Evolutionary conservation across 2,797 vertebrate genomes (phyloP).

Genomic region (Eulemur albifrons): DNA sequence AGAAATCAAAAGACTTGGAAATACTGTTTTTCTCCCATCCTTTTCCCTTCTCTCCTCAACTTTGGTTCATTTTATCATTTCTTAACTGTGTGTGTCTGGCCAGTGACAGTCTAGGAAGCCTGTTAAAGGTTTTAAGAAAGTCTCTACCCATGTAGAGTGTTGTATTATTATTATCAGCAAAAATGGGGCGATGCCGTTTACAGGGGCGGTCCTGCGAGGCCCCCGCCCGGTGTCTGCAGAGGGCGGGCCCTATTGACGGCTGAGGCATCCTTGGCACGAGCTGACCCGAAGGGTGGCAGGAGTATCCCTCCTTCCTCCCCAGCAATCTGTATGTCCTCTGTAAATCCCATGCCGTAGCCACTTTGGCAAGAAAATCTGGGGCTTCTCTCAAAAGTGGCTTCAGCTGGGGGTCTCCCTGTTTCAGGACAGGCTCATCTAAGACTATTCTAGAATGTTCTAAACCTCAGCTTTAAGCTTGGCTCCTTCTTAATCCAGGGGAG

Average conservation of each 20-base stretch:
- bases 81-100: neutral
- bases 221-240: neutral
- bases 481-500: neutral
- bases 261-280: neutral
- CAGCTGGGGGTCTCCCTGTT: neutral
- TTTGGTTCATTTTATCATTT: neutral
- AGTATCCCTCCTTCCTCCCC: neutral
- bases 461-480: neutral
- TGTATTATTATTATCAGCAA: neutral
- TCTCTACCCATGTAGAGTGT: neutral
- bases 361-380: neutral
- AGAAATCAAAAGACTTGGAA: neutral
- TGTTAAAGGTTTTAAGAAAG: neutral
- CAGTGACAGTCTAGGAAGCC: neutral
- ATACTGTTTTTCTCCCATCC: neutral
- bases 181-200: rapidly evolving
- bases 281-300: neutral
- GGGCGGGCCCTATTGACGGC: neutral
- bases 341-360: neutral
- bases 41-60: neutral
- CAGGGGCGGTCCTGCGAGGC: neutral
- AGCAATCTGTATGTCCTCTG: neutral
- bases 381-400: neutral
- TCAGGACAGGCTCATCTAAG: neutral
- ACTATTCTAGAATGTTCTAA: neutral